Evolutionary conservation across 2,113 vertebrate genomes (phyloP).

Genomic region (Recurvirostra avosetta): DNA sequence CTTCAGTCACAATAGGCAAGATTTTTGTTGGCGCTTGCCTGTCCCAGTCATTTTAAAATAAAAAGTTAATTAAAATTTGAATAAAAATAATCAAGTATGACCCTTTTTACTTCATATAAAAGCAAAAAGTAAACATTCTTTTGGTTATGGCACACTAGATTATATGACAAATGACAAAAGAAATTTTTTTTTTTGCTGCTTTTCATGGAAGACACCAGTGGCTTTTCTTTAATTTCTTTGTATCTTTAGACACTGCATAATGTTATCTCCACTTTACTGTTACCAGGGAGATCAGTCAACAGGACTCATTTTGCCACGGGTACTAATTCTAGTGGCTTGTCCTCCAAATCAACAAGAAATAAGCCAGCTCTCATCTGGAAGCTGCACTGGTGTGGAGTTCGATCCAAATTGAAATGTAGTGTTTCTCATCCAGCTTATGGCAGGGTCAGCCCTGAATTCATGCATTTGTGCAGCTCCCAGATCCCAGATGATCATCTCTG

Average conservation of each 20-base stretch:
- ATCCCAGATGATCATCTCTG: not conserved
- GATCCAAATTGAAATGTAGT: not conserved
- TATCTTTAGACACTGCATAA: not conserved
- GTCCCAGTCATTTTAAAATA: not conserved
- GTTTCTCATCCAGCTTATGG: not conserved
- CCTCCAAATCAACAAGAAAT: not conserved
- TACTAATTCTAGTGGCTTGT: not conserved
- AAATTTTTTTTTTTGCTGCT: not conserved
- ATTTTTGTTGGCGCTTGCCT: not conserved
- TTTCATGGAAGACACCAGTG: not conserved
- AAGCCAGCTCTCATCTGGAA: not conserved
- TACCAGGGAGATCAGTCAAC: not conserved
- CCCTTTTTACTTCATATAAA: not conserved
- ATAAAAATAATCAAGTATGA: not conserved
- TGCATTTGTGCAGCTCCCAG: not conserved
- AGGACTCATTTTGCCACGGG: not conserved
- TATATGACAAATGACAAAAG: not conserved
- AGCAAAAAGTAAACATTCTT: not conserved
- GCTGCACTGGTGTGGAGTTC: not conserved
- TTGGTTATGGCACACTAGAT: not conserved
- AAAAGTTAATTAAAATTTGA: not conserved
- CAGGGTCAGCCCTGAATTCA: not conserved
- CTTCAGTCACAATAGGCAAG: not conserved
- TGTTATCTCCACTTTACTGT: not conserved
- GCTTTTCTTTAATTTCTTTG: not conserved